These are phyloP conservation scores for Pseudomugil tenellus DNA, from an alignment of 2,797 vertebrate genomes.

Conservation along the genomic window DNA sequence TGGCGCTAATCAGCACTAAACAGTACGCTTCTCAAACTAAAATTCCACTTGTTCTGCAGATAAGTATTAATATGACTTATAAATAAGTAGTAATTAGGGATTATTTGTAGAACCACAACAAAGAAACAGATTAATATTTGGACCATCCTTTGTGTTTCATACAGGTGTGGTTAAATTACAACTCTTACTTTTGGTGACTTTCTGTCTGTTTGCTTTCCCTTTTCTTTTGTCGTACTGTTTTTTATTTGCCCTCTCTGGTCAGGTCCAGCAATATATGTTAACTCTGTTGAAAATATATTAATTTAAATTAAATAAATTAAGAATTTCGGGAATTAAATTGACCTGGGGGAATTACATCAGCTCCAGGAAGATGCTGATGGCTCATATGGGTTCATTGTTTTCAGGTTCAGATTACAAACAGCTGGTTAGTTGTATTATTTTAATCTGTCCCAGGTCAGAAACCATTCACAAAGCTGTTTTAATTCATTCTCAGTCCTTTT, in stretches of 20 bases:
- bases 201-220: too few relatives aligned
- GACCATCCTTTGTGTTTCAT: too few relatives aligned
- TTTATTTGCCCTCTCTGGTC: too few relatives aligned
- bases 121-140: too few relatives aligned
- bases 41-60: neutral
- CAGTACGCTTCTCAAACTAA: neutral
- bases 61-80: neutral
- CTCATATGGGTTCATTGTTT: neutral
- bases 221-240: too few relatives aligned
- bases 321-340: neutral
- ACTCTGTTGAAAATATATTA: too few relatives aligned
- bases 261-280: too few relatives aligned
- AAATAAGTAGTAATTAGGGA: too few relatives aligned
- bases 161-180: too few relatives aligned
- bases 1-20: constrained; percentile 2
- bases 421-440: neutral
- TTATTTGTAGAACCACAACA: too few relatives aligned
- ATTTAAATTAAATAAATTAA: too few relatives aligned
- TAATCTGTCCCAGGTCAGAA: neutral
- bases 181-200: too few relatives aligned
- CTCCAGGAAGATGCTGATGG: neutral
- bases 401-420: neutral
- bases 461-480: neutral
- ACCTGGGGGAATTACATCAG: neutral
- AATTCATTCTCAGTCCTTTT: neutral